Evolutionary conservation across 2,113 vertebrate genomes (phyloP).

Genomic region (zebrafish (Danio rerio)): DNA sequence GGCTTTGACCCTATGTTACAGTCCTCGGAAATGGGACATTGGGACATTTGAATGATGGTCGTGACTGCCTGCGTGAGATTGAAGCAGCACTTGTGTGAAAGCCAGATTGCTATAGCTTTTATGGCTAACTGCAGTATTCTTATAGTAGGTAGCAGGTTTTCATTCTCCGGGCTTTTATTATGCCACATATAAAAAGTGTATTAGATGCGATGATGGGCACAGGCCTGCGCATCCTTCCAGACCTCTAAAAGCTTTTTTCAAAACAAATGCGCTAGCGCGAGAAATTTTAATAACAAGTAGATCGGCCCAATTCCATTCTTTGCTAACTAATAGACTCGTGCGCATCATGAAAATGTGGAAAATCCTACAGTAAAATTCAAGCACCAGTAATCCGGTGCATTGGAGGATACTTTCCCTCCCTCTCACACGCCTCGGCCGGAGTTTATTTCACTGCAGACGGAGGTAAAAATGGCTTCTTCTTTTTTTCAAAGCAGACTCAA

Average conservation of each 20-base stretch:
- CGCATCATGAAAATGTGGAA: slow-evolving; percentile 14
- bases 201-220: slow-evolving; percentile 48
- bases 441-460: slow-evolving; percentile 43
- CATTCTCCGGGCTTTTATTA: slow-evolving; percentile 54
- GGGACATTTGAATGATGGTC: slow-evolving; percentile 17
- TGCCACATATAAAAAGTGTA: slow-evolving; percentile 52
- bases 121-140: slow-evolving; percentile 53
- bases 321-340: slow-evolving; percentile 35
- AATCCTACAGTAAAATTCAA: slow-evolving; percentile 47
- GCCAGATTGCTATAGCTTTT: slow-evolving; percentile 42
- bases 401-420: slow-evolving; percentile 42
- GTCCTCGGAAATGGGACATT: slow-evolving; percentile 17
- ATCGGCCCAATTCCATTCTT: slow-evolving; percentile 43
- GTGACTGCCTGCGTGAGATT: slow-evolving; percentile 27
- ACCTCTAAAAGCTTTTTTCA: slow-evolving; percentile 25
- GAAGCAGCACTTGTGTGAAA: slow-evolving; percentile 20
- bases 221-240: slow-evolving; percentile 39
- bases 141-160: slow-evolving; percentile 47
- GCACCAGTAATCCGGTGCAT: slow-evolving; percentile 17
- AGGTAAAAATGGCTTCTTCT: slow-evolving; percentile 69
- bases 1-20: slow-evolving; percentile 22
- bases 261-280: slow-evolving; percentile 42
- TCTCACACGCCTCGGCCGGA: slow-evolving; percentile 53
- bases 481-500: slow-evolving; percentile 66
- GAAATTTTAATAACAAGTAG: slow-evolving; percentile 49